Conservation (phyloP, 2,797 vertebrate species). For the Acipenser transmontanus region DNA sequence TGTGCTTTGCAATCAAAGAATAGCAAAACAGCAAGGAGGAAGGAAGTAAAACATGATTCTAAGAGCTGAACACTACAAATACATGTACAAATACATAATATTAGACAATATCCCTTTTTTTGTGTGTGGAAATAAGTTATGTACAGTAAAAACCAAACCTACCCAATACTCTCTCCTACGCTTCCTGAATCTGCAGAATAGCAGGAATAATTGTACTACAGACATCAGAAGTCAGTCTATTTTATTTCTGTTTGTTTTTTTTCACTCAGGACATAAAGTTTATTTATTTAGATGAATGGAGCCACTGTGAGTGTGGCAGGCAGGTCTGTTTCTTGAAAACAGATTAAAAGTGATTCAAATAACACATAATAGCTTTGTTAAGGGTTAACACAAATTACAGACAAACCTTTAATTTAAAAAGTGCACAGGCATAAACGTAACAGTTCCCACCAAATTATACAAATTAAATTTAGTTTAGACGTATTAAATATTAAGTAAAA, state of each 20-base stretch:
- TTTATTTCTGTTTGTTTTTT: constrained; percentile 49
- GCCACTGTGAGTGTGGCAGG: constrained; percentile 39
- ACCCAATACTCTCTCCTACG: constrained; percentile 24
- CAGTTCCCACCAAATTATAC: constrained; percentile 91
- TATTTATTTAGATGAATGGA: constrained; percentile 51
- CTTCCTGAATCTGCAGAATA: too few species aligned
- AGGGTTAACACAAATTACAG: constrained; percentile 85
- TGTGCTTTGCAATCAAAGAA: constrained; percentile 13
- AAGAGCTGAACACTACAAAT: background rate
- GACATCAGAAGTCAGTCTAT: constrained; percentile 47
- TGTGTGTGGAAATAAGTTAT: constrained; percentile 1
- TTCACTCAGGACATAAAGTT: constrained; percentile 34
- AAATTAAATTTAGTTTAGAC: constrained; percentile 64
- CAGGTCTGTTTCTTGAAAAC: constrained; percentile 40
- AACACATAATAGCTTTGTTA: constrained; percentile 80
- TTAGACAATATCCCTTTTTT: constrained; percentile 3
- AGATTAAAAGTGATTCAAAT: constrained; percentile 52
- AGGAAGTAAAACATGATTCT: constrained; percentile 6
- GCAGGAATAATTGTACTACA: constrained; percentile 24
- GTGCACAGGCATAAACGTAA: constrained; percentile 96
- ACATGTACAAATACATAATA: background rate
- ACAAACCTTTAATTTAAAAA: constrained; percentile 95
- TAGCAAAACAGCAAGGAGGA: constrained; percentile 30
- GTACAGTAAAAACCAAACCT: constrained; percentile 24
- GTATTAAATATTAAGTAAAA: constrained; percentile 60